Evolutionary conservation across 2,888 invertebrate species (phyloP).

Genomic region (Caenorhabditis sinica): DNA sequence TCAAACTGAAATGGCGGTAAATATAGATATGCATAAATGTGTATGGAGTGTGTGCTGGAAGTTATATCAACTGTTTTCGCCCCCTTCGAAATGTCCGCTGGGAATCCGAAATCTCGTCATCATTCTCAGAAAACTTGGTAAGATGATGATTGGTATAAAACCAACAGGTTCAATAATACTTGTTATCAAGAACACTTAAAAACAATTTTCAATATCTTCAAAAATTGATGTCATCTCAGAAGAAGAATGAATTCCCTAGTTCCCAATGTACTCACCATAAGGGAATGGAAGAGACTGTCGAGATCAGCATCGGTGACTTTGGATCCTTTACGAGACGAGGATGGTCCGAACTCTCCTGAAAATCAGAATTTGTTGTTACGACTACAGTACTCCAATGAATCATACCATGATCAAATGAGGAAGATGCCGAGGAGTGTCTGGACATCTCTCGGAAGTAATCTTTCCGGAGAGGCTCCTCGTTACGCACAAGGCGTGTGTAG

Average conservation of each 20-base stretch:
- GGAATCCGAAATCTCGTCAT: slow-evolving; percentile 11
- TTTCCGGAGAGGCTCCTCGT: slow-evolving; percentile 51
- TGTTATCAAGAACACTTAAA: neutral
- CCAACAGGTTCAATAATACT: slow-evolving; percentile 9
- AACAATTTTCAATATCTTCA: neutral
- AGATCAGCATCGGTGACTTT: slow-evolving; percentile 55
- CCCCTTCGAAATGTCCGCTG: neutral
- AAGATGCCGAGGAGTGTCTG: slow-evolving; percentile 47
- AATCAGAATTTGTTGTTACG: neutral
- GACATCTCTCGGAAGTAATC: slow-evolving; percentile 60
- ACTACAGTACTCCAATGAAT: neutral
- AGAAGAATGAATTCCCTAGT: neutral
- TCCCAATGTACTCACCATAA: slow-evolving; percentile 31
- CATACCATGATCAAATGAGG: slow-evolving; percentile 53
- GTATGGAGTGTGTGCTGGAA: slow-evolving; percentile 10
- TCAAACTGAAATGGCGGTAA: neutral
- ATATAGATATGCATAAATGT: neutral
- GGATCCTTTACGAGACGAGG: slow-evolving; percentile 52
- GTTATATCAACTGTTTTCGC: neutral
- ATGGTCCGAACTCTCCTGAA: slow-evolving; percentile 42
- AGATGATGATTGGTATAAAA: neutral
- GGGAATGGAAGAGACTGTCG: slow-evolving; percentile 45
- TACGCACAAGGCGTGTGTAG: slow-evolving; percentile 50
- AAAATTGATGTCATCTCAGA: slow-evolving; percentile 5
- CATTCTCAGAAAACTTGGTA: slow-evolving; percentile 9